Conservation (phyloP, 2,797 vertebrate species). For the Diplodus sargus region DNA sequence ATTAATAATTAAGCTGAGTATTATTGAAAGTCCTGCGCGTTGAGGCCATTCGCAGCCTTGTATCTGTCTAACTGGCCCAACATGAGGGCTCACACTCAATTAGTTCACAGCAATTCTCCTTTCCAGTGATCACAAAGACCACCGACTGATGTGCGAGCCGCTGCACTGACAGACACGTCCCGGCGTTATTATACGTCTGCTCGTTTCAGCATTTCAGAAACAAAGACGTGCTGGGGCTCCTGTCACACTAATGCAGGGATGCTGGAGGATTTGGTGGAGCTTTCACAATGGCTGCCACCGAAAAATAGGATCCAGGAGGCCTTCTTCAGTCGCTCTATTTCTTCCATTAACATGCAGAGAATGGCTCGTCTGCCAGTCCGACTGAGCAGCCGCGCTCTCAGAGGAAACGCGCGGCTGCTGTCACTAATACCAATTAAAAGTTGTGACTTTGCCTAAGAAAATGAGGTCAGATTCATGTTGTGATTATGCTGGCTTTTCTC, state of each 20-base stretch:
- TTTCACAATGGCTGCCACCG: conserved; percentile 29
- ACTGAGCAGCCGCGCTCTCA: conserved; percentile 51
- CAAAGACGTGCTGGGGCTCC: conserved; percentile 34
- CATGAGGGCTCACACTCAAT: conserved; percentile 6
- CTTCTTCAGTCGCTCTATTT: conserved; percentile 9
- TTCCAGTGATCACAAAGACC: conserved; percentile 35
- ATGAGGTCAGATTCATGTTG: conserved; percentile 64
- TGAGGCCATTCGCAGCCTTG: conserved; percentile 11
- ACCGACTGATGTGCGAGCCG: conserved; percentile 26
- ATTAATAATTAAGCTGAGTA: conserved; percentile 20
- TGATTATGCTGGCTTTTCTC: conserved; percentile 38
- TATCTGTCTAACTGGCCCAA: conserved; percentile 5
- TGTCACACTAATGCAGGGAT: conserved; percentile 46
- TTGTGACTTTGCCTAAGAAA: conserved; percentile 72
- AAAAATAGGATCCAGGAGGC: conserved; percentile 48
- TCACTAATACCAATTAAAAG: conserved; percentile 77
- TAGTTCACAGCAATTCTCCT: conserved; percentile 20
- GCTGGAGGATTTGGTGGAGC: conserved; percentile 33
- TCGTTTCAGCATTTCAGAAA: conserved; percentile 27
- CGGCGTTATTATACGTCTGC: conserved; percentile 39
- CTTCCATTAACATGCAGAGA: conserved; percentile 67
- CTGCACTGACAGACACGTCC: neutral
- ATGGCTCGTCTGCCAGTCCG: conserved; percentile 51
- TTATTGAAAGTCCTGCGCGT: conserved; percentile 13
- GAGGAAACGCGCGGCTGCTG: conserved; percentile 56